phyloP scores from a whole-genome alignment of 2,113 vertebrate species.

The Tupaia tana region DNA sequence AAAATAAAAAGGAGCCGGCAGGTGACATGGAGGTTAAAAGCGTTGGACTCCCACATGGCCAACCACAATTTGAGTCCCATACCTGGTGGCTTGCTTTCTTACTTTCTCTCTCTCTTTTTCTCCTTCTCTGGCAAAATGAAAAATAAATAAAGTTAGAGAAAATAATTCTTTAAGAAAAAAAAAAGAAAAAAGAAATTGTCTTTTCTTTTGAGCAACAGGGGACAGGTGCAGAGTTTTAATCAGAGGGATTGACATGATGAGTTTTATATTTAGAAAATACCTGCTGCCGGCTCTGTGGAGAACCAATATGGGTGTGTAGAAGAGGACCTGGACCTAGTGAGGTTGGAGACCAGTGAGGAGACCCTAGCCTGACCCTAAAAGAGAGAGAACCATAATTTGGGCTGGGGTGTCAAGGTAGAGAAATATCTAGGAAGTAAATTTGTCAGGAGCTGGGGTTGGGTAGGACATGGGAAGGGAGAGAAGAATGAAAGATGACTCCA shows the following conservation, averaged over 20 bases:
- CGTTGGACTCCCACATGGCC: too few species aligned
- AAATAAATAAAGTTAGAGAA: too few species aligned
- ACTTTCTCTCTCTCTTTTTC: too few species aligned
- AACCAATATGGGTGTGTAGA: background rate
- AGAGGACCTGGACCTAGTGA: too few species aligned
- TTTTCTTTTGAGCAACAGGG: background rate
- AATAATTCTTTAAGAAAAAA: too few species aligned
- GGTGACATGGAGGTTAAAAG: too few species aligned
- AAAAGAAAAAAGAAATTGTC: background rate
- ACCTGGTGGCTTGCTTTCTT: too few species aligned
- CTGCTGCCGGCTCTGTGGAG: background rate
- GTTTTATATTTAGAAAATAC: background rate
- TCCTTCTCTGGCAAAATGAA: too few species aligned
- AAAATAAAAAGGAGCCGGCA: too few species aligned
- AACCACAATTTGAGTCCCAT: too few species aligned
- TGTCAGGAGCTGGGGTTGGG: background rate
- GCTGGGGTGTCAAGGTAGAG: background rate
- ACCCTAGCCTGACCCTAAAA: background rate
- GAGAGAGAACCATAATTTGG: background rate
- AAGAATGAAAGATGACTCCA: background rate
- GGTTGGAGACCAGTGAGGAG: background rate
- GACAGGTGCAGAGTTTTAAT: background rate
- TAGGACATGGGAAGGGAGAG: background rate
- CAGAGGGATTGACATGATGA: background rate
- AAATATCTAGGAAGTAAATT: background rate